Conservation (phyloP, 2,888 invertebrate species). For the Zhengitettix transpicula region DNA sequence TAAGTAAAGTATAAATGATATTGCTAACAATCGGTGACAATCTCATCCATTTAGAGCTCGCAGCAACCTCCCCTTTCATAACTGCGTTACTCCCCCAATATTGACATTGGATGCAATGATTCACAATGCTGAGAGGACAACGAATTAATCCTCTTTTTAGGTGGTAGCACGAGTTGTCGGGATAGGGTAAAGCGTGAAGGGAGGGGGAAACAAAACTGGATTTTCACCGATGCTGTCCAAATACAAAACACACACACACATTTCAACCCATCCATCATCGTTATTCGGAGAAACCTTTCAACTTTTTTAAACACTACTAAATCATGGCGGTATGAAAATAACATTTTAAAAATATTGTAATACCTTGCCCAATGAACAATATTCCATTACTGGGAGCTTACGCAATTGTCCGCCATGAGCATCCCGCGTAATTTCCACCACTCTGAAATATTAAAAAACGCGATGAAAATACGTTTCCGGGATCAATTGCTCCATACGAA, state of each 20-base stretch:
- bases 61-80: background rate
- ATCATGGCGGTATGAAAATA: background rate
- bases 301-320: background rate
- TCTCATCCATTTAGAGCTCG: constrained; percentile 2
- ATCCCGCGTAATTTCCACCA: background rate
- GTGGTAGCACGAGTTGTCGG: too few relatives aligned
- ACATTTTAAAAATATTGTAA: too few relatives aligned
- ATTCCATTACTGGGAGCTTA: too few relatives aligned
- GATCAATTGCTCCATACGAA: background rate
- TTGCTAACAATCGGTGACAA: constrained; percentile 8
- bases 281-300: background rate
- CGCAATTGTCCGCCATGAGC: background rate
- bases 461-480: background rate
- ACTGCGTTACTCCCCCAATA: background rate
- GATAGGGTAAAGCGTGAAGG: background rate
- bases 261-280: background rate
- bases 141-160: background rate
- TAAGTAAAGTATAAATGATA: constrained; percentile 8
- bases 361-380: too few relatives aligned
- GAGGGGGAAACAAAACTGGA: background rate
- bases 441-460: background rate
- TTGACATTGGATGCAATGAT: background rate
- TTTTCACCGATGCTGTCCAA: background rate
- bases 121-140: background rate
- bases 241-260: background rate